Evolutionary conservation across 2,113 vertebrate genomes (phyloP).

Genomic region (Bubalus kerabau): DNA sequence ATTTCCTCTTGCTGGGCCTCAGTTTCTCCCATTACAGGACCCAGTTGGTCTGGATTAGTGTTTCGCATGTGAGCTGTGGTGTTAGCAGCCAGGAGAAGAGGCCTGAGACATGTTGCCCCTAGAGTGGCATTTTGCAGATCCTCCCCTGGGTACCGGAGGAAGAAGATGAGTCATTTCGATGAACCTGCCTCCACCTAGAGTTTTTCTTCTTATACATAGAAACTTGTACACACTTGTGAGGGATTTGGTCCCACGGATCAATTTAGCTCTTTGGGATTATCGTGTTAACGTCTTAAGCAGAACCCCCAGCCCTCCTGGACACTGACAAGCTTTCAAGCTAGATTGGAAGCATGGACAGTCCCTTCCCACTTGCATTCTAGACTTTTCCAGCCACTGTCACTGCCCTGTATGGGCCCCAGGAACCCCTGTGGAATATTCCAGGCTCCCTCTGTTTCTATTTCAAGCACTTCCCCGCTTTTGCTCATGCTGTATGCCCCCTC

Average conservation of each 20-base stretch:
- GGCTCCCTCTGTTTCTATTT: not conserved
- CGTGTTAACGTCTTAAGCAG: not conserved
- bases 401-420: not conserved
- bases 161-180: not conserved
- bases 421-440: not conserved
- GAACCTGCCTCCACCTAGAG: not conserved
- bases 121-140: too few species aligned
- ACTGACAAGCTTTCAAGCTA: not conserved
- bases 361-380: not conserved
- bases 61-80: not conserved
- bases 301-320: not conserved
- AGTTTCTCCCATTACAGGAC: not conserved
- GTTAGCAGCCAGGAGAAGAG: not conserved
- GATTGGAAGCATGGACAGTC: not conserved
- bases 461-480: not conserved
- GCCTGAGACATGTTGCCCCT: too few species aligned
- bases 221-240: fast-evolving
- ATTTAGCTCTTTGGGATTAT: not conserved
- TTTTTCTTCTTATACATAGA: not conserved
- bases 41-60: not conserved
- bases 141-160: not conserved
- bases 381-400: not conserved
- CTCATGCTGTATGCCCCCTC: too few species aligned
- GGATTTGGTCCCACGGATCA: fast-evolving
- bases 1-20: not conserved